phyloP scores from a whole-genome alignment of 2,888 invertebrate species.

The Lathronympha strigana region DNA sequence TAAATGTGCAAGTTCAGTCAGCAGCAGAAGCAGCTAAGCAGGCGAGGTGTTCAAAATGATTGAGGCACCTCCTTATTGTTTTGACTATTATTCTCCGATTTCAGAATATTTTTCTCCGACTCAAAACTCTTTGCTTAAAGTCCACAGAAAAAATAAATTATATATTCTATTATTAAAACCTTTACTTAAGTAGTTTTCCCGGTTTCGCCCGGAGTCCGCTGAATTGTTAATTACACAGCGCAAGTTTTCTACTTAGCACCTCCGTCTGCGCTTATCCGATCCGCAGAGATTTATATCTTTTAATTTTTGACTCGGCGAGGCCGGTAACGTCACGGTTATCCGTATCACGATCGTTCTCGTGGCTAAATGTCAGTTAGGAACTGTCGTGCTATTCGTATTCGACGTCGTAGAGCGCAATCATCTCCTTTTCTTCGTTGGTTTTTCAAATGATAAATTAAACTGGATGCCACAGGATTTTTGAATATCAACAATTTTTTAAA shows the following conservation, averaged over 20 bases:
- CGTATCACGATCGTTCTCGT: slow-evolving; percentile 47
- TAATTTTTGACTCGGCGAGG: slow-evolving; percentile 57
- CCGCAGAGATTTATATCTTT: slow-evolving; percentile 64
- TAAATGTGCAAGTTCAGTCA: no score
- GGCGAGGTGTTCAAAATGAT: no score
- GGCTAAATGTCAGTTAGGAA: slow-evolving; percentile 45
- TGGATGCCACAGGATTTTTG: no score
- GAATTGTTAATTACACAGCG: slow-evolving; percentile 77
- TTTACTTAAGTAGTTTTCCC: slow-evolving; percentile 65
- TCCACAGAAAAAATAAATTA: slow-evolving; percentile 43
- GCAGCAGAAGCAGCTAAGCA: no score
- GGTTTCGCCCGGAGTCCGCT: slow-evolving; percentile 62
- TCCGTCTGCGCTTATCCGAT: slow-evolving; percentile 65
- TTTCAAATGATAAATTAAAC: background rate
- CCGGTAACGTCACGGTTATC: slow-evolving; percentile 41
- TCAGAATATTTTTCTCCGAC: background rate
- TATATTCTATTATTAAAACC: slow-evolving; percentile 53
- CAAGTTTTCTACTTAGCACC: slow-evolving; percentile 77
- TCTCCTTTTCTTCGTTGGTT: background rate
- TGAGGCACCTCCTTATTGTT: no score
- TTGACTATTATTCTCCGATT: no score
- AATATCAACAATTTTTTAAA: no score
- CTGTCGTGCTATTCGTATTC: background rate
- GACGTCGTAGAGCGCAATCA: background rate
- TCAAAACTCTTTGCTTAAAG: background rate